Evolutionary conservation across 35 echinoderm and acorn worm genomes (phyloP).

Genomic region (Lytechinus variegatus): DNA sequence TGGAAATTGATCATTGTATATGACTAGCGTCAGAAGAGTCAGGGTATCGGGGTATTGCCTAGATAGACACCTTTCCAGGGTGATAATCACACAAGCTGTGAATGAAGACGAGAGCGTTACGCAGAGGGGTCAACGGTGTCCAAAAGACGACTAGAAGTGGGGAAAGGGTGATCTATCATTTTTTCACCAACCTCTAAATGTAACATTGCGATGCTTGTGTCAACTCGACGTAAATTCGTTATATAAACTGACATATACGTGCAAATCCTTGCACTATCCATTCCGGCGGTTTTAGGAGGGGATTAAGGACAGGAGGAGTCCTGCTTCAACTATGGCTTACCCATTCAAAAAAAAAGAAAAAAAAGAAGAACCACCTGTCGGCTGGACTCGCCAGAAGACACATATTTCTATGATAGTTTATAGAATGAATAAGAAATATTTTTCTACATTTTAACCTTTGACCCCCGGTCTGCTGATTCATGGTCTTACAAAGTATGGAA

Average conservation of each 20-base stretch:
- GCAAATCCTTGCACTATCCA: neutral
- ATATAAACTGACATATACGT: slow-evolving; percentile 5
- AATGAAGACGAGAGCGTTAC: neutral
- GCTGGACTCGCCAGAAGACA: neutral
- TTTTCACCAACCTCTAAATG: neutral
- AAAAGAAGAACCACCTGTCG: neutral
- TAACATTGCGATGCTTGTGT: neutral
- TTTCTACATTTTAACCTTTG: neutral
- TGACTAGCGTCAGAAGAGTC: too few species aligned
- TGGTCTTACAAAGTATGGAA: neutral
- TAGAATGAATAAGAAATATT: slow-evolving; percentile 7
- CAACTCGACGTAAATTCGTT: neutral
- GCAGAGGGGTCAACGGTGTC: neutral
- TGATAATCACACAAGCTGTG: neutral
- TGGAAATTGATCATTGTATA: too few species aligned
- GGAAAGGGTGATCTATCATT: neutral
- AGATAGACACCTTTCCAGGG: neutral
- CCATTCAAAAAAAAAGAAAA: neutral
- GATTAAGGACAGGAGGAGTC: neutral
- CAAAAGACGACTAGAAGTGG: neutral
- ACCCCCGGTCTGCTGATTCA: neutral
- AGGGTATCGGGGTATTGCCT: too few species aligned
- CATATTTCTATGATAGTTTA: slow-evolving; percentile 5
- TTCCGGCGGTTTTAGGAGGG: slow-evolving; percentile 7
- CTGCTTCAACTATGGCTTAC: neutral